A percentile compares a stretch with the other conserved stretches of the same genome.
These are phyloP conservation scores for Eremophila alpestris DNA, from an alignment of 2,797 vertebrate species.

Conservation along the genomic window DNA sequence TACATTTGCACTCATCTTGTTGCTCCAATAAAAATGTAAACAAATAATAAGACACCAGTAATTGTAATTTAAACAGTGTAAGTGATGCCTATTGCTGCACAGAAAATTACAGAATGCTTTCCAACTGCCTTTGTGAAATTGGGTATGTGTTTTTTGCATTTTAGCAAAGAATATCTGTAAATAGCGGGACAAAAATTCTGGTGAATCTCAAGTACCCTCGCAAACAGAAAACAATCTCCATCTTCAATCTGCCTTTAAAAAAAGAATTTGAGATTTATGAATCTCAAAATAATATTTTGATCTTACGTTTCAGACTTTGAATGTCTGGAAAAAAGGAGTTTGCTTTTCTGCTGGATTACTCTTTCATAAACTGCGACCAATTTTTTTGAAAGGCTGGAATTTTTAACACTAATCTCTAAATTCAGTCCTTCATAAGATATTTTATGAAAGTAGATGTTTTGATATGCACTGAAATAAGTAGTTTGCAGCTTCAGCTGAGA, in stretches of 20 bases:
- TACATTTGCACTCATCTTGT: conserved; percentile 19
- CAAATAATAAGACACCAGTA: conserved; percentile 3
- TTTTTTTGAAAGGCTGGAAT: not conserved
- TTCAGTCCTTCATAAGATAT: not conserved
- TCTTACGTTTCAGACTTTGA: not conserved
- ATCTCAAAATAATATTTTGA: not conserved
- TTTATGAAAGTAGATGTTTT: not conserved
- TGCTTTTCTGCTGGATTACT: not conserved
- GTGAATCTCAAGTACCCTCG: not conserved
- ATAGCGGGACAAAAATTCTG: not conserved
- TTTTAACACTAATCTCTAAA: not conserved
- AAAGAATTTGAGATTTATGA: not conserved
- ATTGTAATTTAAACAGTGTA: conserved; percentile 19
- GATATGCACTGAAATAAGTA: not conserved
- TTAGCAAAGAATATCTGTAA: not conserved
- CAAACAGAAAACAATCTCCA: not conserved
- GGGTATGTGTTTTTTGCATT: not conserved
- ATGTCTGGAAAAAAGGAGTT: not conserved
- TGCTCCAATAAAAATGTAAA: conserved; percentile 8
- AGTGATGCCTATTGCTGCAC: not conserved
- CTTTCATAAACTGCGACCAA: not conserved
- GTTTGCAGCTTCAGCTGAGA: not conserved
- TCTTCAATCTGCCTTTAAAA: not conserved
- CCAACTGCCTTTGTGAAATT: not conserved
- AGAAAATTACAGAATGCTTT: conserved; percentile 16